Conservation (phyloP, 2,797 vertebrate species). For the Aselliscus stoliczkanus region DNA sequence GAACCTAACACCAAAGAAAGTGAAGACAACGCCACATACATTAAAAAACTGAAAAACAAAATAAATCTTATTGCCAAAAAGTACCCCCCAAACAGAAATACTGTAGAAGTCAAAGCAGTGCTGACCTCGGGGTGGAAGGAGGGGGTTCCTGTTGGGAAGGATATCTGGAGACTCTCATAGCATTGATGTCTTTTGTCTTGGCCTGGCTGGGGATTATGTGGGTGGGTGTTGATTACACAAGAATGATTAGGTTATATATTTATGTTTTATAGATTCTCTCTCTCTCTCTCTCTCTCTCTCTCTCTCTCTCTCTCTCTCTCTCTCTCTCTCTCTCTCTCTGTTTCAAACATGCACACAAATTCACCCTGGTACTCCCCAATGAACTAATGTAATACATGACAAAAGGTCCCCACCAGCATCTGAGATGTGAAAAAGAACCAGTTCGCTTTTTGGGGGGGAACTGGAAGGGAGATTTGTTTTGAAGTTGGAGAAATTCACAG, state of each 20-base stretch:
- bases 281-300: too few species aligned
- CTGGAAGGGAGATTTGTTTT: too few species aligned
- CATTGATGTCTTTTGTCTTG: not conserved
- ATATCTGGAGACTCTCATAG: not conserved
- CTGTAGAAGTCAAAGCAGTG: accelerated
- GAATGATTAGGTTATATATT: not conserved
- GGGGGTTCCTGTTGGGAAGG: accelerated
- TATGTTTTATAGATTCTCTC: not conserved
- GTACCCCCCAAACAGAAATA: not conserved
- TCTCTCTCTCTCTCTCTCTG: too few species aligned
- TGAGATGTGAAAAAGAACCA: not conserved
- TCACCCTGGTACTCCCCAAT: not conserved
- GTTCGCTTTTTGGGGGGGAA: not conserved
- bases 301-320: too few species aligned
- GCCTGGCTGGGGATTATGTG: not conserved
- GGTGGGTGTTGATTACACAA: not conserved
- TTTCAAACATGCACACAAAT: not conserved
- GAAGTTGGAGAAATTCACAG: not conserved
- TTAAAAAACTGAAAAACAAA: not conserved
- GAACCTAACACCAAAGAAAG: not conserved
- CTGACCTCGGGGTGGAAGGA: not conserved
- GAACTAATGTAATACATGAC: not conserved
- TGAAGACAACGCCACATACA: accelerated
- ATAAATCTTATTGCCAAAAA: not conserved
- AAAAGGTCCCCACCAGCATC: accelerated